Percentiles rank a stretch among this genome's conserved stretches.
These are phyloP conservation scores for Aptenodytes forsteri DNA, from an alignment of 2,113 vertebrate genomes.

Conservation along the genomic window DNA sequence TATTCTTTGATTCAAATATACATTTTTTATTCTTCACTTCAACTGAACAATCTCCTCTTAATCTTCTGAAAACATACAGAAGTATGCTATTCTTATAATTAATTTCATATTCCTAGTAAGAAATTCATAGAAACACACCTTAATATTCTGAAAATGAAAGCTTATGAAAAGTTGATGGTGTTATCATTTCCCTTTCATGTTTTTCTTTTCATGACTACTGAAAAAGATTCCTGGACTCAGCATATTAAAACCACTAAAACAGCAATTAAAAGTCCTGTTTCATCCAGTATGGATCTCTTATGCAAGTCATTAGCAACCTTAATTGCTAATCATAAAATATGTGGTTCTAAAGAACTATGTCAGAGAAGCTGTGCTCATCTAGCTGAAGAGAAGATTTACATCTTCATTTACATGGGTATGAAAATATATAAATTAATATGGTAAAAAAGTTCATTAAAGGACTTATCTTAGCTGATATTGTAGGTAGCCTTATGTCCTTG, in stretches of 20 bases:
- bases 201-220: constrained; percentile 41
- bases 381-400: background rate
- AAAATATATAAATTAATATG: background rate
- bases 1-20: background rate
- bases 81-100: constrained; percentile 12
- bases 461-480: background rate
- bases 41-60: background rate
- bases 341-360: background rate
- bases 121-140: constrained; percentile 28
- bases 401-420: background rate
- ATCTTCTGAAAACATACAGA: constrained; percentile 16
- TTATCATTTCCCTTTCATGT: constrained; percentile 44
- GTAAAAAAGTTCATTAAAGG: background rate
- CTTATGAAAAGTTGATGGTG: constrained; percentile 19
- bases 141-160: constrained; percentile 8
- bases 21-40: background rate
- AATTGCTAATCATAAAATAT: constrained; percentile 16
- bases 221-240: constrained; percentile 41
- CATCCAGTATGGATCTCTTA: background rate
- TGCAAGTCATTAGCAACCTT: background rate
- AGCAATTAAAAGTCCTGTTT: constrained; percentile 9
- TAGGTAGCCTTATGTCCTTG: background rate
- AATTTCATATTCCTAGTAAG: constrained; percentile 35
- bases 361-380: background rate
- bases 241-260: constrained; percentile 20